These are phyloP conservation scores for Hydrophis major DNA, from an alignment of 2,797 vertebrate genomes.

Conservation along the genomic window DNA sequence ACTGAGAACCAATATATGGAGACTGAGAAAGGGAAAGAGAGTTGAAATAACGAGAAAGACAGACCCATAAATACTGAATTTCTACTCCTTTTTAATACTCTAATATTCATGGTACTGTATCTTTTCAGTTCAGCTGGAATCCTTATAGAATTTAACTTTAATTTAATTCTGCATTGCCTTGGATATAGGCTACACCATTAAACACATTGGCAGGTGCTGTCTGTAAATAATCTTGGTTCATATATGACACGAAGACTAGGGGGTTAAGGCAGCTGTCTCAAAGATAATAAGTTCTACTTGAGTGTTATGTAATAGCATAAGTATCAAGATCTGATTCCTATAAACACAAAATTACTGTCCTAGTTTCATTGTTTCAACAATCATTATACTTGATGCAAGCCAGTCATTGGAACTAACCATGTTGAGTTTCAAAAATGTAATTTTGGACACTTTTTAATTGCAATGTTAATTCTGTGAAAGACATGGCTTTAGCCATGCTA, in stretches of 20 bases:
- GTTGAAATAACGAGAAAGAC: background rate
- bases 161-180: background rate
- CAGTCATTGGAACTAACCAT: background rate
- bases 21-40: background rate
- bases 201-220: background rate
- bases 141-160: background rate
- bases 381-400: background rate
- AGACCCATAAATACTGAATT: background rate
- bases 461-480: background rate
- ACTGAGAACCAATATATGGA: background rate
- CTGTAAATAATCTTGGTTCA: background rate
- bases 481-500: background rate
- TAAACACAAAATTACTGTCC: background rate
- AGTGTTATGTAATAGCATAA: background rate
- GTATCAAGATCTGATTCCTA: background rate
- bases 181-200: background rate
- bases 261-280: background rate
- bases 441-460: background rate
- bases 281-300: background rate
- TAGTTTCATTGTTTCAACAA: background rate
- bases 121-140: background rate
- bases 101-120: background rate
- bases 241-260: background rate
- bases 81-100: background rate
- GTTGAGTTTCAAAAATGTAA: background rate